A percentile compares a stretch with the other conserved stretches of the same genome.
These are phyloP conservation scores for Cydia splendana DNA, from an alignment of 1,140 invertebrate genomes.

Conservation along the genomic window DNA sequence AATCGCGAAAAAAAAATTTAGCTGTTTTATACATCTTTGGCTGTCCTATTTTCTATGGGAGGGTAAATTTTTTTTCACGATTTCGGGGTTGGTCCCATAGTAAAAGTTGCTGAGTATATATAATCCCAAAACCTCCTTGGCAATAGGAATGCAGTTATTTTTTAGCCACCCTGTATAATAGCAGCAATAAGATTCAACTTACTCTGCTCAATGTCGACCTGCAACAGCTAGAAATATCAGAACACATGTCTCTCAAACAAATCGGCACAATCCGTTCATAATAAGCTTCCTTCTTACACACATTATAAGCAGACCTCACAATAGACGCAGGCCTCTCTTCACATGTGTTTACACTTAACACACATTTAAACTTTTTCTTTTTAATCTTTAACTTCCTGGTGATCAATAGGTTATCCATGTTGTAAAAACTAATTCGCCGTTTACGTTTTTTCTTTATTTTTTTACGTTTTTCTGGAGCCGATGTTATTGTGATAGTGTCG, in stretches of 20 bases:
- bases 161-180: too few species aligned
- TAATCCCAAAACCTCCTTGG: too few species aligned
- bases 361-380: slow-evolving; percentile 37
- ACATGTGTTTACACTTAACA: slow-evolving; percentile 32
- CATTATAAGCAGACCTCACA: background rate
- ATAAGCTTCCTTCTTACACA: background rate
- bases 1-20: too few species aligned
- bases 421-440: slow-evolving; percentile 11
- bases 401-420: slow-evolving; percentile 33
- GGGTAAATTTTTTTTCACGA: too few species aligned
- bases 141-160: too few species aligned
- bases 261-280: slow-evolving; percentile 2
- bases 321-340: background rate
- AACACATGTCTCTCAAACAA: background rate
- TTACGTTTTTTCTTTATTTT: slow-evolving; percentile 34
- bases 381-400: slow-evolving; percentile 38
- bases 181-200: background rate
- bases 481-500: background rate
- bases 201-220: slow-evolving; percentile 9
- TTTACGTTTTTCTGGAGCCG: background rate
- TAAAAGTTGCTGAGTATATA: too few species aligned
- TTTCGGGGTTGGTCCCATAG: too few species aligned
- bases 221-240: background rate
- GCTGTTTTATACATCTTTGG: too few species aligned
- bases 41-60: too few species aligned